Base-by-base conservation (phyloP, 2,797 vertebrate genomes). In the Poeciliopsis paucimaculata region DNA sequence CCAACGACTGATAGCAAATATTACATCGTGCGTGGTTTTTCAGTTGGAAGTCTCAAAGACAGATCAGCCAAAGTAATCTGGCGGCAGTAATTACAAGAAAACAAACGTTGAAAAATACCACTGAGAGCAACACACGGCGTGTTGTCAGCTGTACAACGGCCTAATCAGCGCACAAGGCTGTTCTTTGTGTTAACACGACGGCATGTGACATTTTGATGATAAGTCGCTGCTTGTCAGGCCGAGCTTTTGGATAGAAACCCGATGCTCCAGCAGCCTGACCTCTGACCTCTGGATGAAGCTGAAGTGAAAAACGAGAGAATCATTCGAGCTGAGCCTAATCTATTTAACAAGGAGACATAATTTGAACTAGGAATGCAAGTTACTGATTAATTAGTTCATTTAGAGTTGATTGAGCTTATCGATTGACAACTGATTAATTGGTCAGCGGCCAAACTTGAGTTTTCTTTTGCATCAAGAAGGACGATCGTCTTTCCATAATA, bases 201-300 rank as follows among this genome's bases (percentile, higher is more conserved):
- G 10, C 36, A 5, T 68, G 11, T 41, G 64, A 41, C 64, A 68
- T 41, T 68, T 41, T 20, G 36, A 68, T 23, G 23, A 26, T 11
- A 12, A 39, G 62, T 39, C 62, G 34, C 34, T 66, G 62, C 62
- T 66, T 39, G 34, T 39, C 34, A 23, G 62, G 34, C 60, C 16
- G 18, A 31, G 60, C 60, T 15, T 64, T 64, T 20, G 60, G 34
- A 39, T 66, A 16, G 15, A 68, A 68, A 41, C 4, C 10, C 12
- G 64, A 68, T 39, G 10, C 10, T 68, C 36, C 10, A 26, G 36
- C 36, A 41, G 20, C 36, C 8, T 68, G 7, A 4, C 34, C 46
- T 20, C 26, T 85, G 73, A 79, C 72, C 74, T 75, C 34, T 53
- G 41, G 47, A 28, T 31, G 57, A 62, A 36, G 16, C 31, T 36